Percentiles rank a stretch among this genome's conserved stretches.
These are phyloP conservation scores for Sarcophaga caerulescens DNA, from an alignment of 2,888 invertebrate genomes.

Conservation along the genomic window DNA sequence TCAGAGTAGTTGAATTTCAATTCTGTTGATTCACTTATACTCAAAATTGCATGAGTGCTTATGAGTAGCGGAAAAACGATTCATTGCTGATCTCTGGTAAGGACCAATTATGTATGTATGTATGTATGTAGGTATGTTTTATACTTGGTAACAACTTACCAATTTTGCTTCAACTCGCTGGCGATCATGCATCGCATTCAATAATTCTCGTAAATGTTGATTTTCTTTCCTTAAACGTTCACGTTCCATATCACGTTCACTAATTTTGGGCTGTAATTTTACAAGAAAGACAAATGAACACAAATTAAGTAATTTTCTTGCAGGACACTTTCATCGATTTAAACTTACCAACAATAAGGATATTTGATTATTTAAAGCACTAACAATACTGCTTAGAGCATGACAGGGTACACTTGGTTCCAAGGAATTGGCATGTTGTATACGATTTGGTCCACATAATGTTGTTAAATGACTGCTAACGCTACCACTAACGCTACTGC, in stretches of 20 bases:
- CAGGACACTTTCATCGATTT: background rate
- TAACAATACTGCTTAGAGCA: slow-evolving; percentile 85
- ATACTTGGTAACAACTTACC: slow-evolving; percentile 70
- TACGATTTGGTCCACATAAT: slow-evolving; percentile 80
- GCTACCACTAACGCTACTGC: slow-evolving; percentile 27
- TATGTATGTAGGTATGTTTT: background rate
- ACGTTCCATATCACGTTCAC: slow-evolving; percentile 88
- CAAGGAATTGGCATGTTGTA: slow-evolving; percentile 80
- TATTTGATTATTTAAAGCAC: slow-evolving; percentile 85
- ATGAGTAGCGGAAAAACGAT: too few species aligned
- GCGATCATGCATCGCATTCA: slow-evolving; percentile 84
- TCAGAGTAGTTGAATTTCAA: too few species aligned
- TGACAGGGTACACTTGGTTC: slow-evolving; percentile 84
- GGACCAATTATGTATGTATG: too few species aligned
- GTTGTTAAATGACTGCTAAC: slow-evolving; percentile 65
- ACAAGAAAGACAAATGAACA: slow-evolving; percentile 21
- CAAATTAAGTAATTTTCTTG: background rate
- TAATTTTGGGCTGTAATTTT: slow-evolving; percentile 85
- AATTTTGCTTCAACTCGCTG: slow-evolving; percentile 80
- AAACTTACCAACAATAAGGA: slow-evolving; percentile 85
- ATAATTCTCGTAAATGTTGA: slow-evolving; percentile 87
- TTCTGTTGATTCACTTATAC: too few species aligned
- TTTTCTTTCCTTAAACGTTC: slow-evolving; percentile 88
- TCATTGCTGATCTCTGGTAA: too few species aligned
- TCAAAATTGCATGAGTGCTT: too few species aligned